These are phyloP conservation scores for Saccostrea glomerata DNA, from an alignment of 1,140 invertebrate genomes.

Conservation along the genomic window DNA sequence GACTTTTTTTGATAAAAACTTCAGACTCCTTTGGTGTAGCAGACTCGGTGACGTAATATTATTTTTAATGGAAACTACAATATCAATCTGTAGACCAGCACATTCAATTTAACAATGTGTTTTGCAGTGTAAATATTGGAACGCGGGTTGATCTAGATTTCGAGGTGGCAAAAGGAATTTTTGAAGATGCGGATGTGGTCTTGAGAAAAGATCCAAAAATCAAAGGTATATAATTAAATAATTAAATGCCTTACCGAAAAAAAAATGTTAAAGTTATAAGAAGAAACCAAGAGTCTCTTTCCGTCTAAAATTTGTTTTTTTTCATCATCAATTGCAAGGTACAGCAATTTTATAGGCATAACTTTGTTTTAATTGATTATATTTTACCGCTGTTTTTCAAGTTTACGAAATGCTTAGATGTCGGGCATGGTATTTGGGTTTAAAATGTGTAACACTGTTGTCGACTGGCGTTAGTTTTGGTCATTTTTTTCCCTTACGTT, in stretches of 20 bases:
- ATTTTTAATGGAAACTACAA: neutral
- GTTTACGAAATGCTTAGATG: too few species aligned
- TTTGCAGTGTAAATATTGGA: neutral
- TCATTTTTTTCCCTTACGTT: too few species aligned
- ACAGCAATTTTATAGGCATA: too few species aligned
- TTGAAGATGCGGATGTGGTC: neutral
- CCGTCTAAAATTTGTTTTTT: too few species aligned
- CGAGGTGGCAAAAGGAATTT: neutral
- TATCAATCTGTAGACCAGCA: neutral
- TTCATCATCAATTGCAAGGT: too few species aligned
- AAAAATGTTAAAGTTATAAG: neutral
- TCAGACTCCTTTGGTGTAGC: neutral
- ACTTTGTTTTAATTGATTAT: too few species aligned
- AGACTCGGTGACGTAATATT: neutral
- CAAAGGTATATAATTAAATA: neutral
- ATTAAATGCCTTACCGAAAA: neutral
- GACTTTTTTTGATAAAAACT: too few species aligned
- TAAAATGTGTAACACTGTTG: too few species aligned
- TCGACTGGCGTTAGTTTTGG: too few species aligned
- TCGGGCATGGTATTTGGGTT: too few species aligned
- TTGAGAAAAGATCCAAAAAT: neutral
- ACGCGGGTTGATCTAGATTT: neutral
- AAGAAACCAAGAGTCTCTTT: too few species aligned
- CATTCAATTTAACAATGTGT: neutral
- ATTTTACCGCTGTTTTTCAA: too few species aligned